Percentiles rank a stretch among this genome's conserved stretches.
These are phyloP conservation scores for Melanostoma scalare DNA, from an alignment of 2,888 invertebrate genomes.

Conservation along the genomic window DNA sequence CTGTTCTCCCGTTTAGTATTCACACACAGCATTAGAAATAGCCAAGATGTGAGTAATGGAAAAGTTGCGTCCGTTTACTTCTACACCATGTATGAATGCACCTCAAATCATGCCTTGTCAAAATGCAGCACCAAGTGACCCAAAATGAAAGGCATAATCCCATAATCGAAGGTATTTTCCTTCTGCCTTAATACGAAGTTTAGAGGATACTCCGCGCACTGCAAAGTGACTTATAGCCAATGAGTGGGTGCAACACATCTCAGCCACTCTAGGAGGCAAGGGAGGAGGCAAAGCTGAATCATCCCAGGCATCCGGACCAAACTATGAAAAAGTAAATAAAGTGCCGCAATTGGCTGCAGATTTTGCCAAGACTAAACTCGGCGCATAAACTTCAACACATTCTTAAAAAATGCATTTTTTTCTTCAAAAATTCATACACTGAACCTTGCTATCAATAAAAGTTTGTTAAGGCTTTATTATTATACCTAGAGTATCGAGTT, in stretches of 20 bases:
- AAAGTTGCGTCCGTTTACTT: too few relatives aligned
- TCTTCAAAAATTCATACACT: constrained; percentile 24
- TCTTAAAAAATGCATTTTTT: constrained; percentile 33
- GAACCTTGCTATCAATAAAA: constrained; percentile 44
- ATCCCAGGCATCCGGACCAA: constrained; percentile 96
- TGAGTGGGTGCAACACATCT: constrained; percentile 94
- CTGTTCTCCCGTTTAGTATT: too few relatives aligned
- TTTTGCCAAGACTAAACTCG: constrained; percentile 89
- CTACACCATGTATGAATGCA: too few relatives aligned
- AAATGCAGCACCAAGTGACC: too few relatives aligned
- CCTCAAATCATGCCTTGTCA: too few relatives aligned
- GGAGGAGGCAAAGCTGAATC: constrained; percentile 96
- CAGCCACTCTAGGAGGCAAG: constrained; percentile 90
- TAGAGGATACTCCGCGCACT: too few relatives aligned
- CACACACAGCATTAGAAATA: too few relatives aligned
- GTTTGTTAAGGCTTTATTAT: constrained; percentile 43
- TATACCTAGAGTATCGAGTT: constrained; percentile 6
- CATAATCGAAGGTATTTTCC: too few relatives aligned
- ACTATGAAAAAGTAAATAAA: constrained; percentile 87
- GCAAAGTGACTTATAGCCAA: constrained; percentile 94
- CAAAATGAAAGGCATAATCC: too few relatives aligned
- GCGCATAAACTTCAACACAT: constrained; percentile 43
- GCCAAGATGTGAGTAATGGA: too few relatives aligned
- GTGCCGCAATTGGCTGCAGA: constrained; percentile 89
- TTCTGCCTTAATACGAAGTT: too few relatives aligned